phyloP scores from a whole-genome alignment of 2,888 invertebrate genomes.

The Pherbina coryleti region DNA sequence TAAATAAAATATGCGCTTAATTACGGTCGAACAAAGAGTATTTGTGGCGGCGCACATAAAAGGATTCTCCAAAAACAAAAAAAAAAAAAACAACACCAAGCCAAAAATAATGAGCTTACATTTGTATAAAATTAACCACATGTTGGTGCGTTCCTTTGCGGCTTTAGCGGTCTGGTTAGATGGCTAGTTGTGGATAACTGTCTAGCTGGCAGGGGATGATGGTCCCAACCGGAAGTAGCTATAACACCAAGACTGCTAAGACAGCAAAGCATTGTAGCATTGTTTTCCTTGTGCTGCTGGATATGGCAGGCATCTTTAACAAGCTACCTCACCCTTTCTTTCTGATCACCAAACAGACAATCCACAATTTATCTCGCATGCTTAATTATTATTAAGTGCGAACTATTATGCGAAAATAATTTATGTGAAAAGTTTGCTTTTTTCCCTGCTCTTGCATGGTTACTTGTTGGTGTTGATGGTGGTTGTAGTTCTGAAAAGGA shows the following conservation, averaged over 20 bases:
- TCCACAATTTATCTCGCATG: slow-evolving; percentile 35
- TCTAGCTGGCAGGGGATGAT: background rate
- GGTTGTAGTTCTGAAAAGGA: background rate
- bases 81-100: too few relatives aligned
- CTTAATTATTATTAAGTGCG: slow-evolving; percentile 55
- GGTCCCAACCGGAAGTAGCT: background rate
- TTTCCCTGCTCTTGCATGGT: background rate
- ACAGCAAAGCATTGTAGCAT: background rate
- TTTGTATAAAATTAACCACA: slow-evolving; percentile 31
- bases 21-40: slow-evolving; percentile 29
- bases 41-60: slow-evolving; percentile 27
- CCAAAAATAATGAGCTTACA: slow-evolving; percentile 35
- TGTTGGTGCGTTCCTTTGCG: slow-evolving; percentile 5
- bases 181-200: too few relatives aligned
- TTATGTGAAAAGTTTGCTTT: slow-evolving; percentile 48
- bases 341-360: background rate
- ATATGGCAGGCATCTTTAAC: background rate
- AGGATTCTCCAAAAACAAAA: background rate
- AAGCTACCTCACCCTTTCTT: background rate
- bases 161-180: too few relatives aligned
- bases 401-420: slow-evolving; percentile 51
- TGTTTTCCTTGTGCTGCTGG: background rate
- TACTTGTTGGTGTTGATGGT: background rate
- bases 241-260: background rate
- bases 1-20: slow-evolving; percentile 24